Evolutionary conservation across 1,140 invertebrate species (phyloP), one percentile per base, ranked within the genome.

Genomic region (Drosophila quadrilineata): DNA sequence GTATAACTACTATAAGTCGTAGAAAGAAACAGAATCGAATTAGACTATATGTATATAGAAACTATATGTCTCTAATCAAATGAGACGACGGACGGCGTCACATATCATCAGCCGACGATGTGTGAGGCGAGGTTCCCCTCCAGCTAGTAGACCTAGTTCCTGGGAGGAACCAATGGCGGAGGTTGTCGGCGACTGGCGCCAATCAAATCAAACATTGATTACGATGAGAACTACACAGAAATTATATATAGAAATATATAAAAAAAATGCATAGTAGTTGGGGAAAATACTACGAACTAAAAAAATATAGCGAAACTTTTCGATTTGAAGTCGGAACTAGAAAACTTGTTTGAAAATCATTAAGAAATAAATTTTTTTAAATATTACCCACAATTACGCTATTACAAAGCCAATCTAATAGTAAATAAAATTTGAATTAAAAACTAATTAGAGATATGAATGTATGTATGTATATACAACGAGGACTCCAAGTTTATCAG

Each of bases 161-260:
- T 49, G n/a, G 40, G 50, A 71, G 57, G n/a, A 41, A 41, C 28
- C 8, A 3, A 22, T 10, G 29, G 16, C 53, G 68, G 63, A 71
- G 75, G 58, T 77, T 48, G 33, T 16, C 14, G 45, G 38, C 24
- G 57, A 45, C 68, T 82, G 77, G 69, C 77, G 77, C 77, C 77
- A 84, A 41, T 60, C 31, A 68, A 82, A 79, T 68, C 26, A 64
- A 66, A 71, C 69, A 59, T 31, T 57, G 59, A 82, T 48, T n/a
- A n/a, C n/a, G n/a, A n/a, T n/a, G n/a, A 72, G 69, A 69, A 58
- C 56, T 40, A 14, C 57, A 69, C 64, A 79, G 79, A 66, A 12
- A 36, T 10, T 16, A 14, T 35, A 12, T 6, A 9, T 14, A 10
- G 9, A 19, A 59, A 10, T 16, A 14, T 12, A 17, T 10, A 41